These are phyloP conservation scores for Serilophus lunatus DNA, from an alignment of 2,113 vertebrate species.

Conservation along the genomic window DNA sequence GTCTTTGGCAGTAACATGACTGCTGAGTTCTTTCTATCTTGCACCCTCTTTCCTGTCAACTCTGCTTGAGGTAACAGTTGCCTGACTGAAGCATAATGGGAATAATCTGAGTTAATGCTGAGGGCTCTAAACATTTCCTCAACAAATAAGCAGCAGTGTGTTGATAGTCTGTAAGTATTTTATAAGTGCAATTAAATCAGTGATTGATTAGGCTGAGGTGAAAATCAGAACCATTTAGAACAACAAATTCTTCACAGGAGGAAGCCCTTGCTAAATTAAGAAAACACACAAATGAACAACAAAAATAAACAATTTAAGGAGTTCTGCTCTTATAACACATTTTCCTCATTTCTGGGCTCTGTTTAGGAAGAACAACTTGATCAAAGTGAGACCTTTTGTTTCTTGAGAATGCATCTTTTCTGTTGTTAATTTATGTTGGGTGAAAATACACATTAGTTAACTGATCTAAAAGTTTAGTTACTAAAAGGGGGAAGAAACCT, in stretches of 20 bases:
- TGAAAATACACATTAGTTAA: background rate
- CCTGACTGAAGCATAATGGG: background rate
- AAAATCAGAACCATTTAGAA: constrained; percentile 37
- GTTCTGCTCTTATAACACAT: background rate
- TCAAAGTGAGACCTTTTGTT: background rate
- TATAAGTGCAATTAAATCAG: constrained; percentile 61
- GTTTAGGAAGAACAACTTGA: background rate
- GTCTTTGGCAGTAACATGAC: background rate
- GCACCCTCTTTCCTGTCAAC: background rate
- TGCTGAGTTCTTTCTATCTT: background rate
- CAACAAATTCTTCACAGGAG: background rate
- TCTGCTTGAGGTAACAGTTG: constrained; percentile 4
- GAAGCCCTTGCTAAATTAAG: constrained; percentile 21
- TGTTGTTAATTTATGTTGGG: background rate
- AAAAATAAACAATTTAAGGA: constrained; percentile 12
- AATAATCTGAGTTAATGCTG: constrained; percentile 44
- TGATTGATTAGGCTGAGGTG: constrained; percentile 45
- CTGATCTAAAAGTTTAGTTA: background rate
- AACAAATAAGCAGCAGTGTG: constrained; percentile 39
- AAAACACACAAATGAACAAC: constrained; percentile 11
- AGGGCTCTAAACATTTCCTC: constrained; percentile 41
- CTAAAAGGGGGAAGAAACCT: background rate
- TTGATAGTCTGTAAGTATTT: constrained; percentile 56
- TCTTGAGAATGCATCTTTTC: background rate
- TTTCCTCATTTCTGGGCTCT: background rate